Percentiles rank a stretch among this genome's conserved stretches.
These are phyloP conservation scores for Amphipoea oculea DNA, from an alignment of 2,888 invertebrate species.

Conservation along the genomic window DNA sequence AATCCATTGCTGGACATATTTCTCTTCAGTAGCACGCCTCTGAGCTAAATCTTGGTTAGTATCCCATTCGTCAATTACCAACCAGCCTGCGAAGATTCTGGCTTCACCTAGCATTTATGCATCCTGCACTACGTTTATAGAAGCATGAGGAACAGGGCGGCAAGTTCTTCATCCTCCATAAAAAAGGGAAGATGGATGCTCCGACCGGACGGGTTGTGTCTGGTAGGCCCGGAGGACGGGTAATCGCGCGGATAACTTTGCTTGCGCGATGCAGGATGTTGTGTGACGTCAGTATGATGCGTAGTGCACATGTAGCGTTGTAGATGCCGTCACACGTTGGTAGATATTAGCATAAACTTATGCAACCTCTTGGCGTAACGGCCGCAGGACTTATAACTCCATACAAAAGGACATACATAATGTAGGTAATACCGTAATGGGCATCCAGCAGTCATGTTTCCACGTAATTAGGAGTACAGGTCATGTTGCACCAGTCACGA, in stretches of 20 bases:
- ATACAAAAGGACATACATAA: slow-evolving; percentile 2
- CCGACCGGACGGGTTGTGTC: neutral
- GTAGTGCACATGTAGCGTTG: neutral
- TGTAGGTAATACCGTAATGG: slow-evolving; percentile 31
- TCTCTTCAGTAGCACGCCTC: neutral
- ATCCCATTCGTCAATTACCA: neutral
- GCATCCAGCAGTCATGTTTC: slow-evolving; percentile 45
- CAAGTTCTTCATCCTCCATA: neutral
- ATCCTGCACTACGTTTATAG: neutral
- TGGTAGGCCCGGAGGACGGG: neutral
- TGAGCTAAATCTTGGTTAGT: neutral
- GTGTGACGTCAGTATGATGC: neutral
- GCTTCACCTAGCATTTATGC: no score
- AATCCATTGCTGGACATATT: neutral
- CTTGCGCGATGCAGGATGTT: neutral
- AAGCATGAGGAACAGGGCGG: neutral
- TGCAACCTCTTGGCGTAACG: neutral
- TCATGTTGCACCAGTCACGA: slow-evolving; percentile 67
- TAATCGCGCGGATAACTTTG: neutral
- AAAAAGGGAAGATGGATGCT: neutral
- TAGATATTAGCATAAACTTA: neutral
- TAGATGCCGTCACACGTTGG: neutral
- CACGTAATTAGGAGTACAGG: slow-evolving; percentile 65
- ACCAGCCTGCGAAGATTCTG: neutral
- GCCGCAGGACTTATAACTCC: neutral